Evolutionary conservation across 1,140 invertebrate genomes (phyloP), one percentile per base, ranked within the genome.

Genomic region (Cydia pomonella): DNA sequence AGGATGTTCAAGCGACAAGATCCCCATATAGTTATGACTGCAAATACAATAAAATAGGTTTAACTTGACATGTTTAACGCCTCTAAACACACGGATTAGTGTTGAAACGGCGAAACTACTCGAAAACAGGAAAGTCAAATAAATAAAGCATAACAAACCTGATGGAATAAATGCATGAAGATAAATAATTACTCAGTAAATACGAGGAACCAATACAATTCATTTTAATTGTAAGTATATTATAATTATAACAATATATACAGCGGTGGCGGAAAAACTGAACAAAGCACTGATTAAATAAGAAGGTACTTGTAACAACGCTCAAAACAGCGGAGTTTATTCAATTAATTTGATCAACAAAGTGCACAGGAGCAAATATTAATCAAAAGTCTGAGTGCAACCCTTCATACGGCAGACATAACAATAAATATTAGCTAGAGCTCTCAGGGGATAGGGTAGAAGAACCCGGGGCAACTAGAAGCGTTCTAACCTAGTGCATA

Each of bases 371-470:
- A 29, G 27, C 16, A 29, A 66, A 66, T 66, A 66, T 33, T 66
- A 66, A 66, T 66, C 27, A 66, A 66, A 33, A 66, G 25, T 66
- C 63, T 6, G 63, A 66, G 63, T 27, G 63, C 12, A 66, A 66
- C 63, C 63, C 63, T 66, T 66, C 25, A 66, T 66, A 66, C 63
- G 63, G 63, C 63, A 29, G 63, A 33, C 25, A 33, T 33, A 66
- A 66, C 27, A 66, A 66, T 66, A 66, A 66, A 66, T 66, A 66
- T 66, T 66, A 29, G 16, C 25, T 29, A 29, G 63, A n/a, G 63
- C 63, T 9, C 63, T 29, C 25, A 13, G 16, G 23, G 63, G 27
- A 66, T 5, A 7, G 21, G 16, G 25, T 16, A 10, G 18, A 16
- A 63, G 62, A 27, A 63, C 62, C 62, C 27, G 13, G 63, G 63